Evolutionary conservation across 2,113 vertebrate species (phyloP).

Genomic region (Coregonus clupeaformis): DNA sequence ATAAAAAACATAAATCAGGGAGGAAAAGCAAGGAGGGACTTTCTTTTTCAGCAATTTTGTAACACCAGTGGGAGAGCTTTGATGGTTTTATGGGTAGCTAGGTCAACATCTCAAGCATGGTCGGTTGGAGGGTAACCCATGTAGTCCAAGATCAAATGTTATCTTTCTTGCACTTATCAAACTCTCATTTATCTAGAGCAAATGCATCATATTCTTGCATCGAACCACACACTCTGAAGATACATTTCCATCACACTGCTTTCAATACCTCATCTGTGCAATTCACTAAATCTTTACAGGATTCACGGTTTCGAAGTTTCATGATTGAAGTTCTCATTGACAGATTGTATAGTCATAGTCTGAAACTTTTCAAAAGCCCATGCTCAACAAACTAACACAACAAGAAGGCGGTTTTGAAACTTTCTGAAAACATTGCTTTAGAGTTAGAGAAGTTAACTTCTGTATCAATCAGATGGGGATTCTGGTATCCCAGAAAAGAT

Average conservation of each 20-base stretch:
- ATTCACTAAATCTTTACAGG: background rate
- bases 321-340: background rate
- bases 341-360: background rate
- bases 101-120: slow-evolving; percentile 42
- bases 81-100: slow-evolving; percentile 37
- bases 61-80: slow-evolving; percentile 50
- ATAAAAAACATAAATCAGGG: slow-evolving; percentile 67
- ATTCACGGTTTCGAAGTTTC: background rate
- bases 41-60: slow-evolving; percentile 33
- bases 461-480: background rate
- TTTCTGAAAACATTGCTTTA: background rate
- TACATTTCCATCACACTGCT: background rate
- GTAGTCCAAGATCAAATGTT: background rate
- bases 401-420: background rate
- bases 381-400: background rate
- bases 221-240: background rate
- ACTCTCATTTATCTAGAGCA: too few relatives aligned
- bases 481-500: background rate
- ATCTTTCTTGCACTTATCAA: background rate
- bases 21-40: slow-evolving; percentile 37
- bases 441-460: background rate
- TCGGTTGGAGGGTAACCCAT: slow-evolving; percentile 5
- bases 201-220: background rate
- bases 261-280: background rate
- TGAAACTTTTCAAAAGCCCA: too few relatives aligned